Conservation (phyloP, 2,888 invertebrate species). For the Lithophane leautieri region DNA sequence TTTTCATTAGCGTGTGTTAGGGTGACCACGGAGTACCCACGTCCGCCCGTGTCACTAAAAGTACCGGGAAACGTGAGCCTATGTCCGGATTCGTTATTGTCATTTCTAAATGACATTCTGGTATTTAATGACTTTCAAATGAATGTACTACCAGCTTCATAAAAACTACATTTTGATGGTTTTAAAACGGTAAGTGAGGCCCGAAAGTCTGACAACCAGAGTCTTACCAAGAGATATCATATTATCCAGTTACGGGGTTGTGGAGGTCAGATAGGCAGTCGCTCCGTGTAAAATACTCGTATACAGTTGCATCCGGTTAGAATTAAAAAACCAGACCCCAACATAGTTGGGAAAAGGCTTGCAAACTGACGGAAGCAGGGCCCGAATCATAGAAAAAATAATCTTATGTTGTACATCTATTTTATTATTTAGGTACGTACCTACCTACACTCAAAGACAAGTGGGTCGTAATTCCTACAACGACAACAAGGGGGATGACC, state of each 20-base stretch:
- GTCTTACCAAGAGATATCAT: too few species aligned
- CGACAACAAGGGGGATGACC: slow-evolving; percentile 49
- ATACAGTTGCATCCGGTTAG: too few species aligned
- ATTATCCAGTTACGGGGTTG: too few species aligned
- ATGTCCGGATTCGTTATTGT: slow-evolving; percentile 56
- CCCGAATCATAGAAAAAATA: too few species aligned
- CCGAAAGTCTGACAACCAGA: too few species aligned
- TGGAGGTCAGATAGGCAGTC: too few species aligned
- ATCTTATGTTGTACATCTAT: not conserved
- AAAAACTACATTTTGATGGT: too few species aligned
- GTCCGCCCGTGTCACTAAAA: slow-evolving; percentile 74
- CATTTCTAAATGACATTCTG: slow-evolving; percentile 55
- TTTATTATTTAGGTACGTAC: slow-evolving; percentile 38
- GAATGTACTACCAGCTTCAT: not conserved
- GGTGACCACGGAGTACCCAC: slow-evolving; percentile 73
- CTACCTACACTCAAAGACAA: slow-evolving; percentile 52
- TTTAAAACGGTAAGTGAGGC: not conserved
- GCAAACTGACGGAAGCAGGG: too few species aligned
- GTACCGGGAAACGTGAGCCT: slow-evolving; percentile 58
- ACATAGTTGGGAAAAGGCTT: too few species aligned
- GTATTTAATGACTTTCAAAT: slow-evolving; percentile 40
- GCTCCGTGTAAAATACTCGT: too few species aligned
- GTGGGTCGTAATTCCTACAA: slow-evolving; percentile 56
- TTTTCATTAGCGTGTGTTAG: slow-evolving; percentile 80
- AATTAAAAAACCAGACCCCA: too few species aligned